Evolutionary conservation across 2,113 vertebrate genomes (phyloP).

Genomic region (Pandion haliaetus): DNA sequence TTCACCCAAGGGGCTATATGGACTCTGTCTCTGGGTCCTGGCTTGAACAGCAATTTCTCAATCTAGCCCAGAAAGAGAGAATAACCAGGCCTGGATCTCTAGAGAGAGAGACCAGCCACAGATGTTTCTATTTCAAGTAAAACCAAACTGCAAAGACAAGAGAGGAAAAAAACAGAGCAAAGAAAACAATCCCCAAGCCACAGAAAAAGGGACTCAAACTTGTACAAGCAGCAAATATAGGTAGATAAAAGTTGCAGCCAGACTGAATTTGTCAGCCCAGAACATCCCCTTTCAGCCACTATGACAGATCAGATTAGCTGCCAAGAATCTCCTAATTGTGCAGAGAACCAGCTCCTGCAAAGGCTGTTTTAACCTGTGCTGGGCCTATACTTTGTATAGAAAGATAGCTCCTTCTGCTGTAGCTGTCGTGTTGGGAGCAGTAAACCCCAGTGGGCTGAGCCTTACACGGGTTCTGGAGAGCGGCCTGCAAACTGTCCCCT

Average conservation of each 20-base stretch:
- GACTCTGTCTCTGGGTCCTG: background rate
- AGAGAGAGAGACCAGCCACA: background rate
- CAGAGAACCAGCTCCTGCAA: background rate
- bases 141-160: background rate
- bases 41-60: background rate
- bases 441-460: background rate
- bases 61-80: background rate
- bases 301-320: background rate
- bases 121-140: background rate
- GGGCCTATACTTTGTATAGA: background rate
- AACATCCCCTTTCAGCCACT: background rate
- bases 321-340: background rate
- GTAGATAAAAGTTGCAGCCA: background rate
- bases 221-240: background rate
- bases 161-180: background rate
- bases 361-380: background rate
- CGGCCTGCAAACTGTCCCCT: background rate
- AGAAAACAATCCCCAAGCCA: background rate
- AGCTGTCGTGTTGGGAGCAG: background rate
- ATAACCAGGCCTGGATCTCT: background rate
- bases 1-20: background rate
- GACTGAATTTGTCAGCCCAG: background rate
- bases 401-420: background rate
- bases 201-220: background rate
- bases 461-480: background rate